Evolutionary conservation across 2,797 vertebrate genomes (phyloP).

Genomic region (Ambastaia sidthimunki): DNA sequence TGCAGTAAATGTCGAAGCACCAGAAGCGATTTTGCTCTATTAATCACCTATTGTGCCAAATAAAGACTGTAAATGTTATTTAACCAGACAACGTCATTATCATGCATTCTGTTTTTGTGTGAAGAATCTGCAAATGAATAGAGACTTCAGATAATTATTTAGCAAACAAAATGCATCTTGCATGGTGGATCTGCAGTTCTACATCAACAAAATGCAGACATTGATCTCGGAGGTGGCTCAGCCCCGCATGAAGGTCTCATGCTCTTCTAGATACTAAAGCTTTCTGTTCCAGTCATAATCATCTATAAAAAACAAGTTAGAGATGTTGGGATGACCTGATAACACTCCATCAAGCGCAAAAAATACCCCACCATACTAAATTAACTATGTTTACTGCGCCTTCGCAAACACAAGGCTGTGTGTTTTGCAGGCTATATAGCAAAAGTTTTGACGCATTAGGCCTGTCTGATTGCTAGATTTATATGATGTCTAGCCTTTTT

Average conservation of each 20-base stretch:
- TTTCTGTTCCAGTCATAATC: slow-evolving; percentile 73
- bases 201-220: slow-evolving; percentile 76
- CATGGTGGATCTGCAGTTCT: slow-evolving; percentile 72
- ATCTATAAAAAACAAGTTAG: slow-evolving; percentile 77
- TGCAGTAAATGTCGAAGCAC: slow-evolving; percentile 24
- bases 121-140: slow-evolving; percentile 77
- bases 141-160: slow-evolving; percentile 67
- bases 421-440: slow-evolving; percentile 33
- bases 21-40: slow-evolving; percentile 55
- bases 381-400: slow-evolving; percentile 70
- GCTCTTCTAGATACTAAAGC: slow-evolving; percentile 70
- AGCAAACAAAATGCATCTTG: slow-evolving; percentile 77
- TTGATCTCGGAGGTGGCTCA: slow-evolving; percentile 74
- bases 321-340: slow-evolving; percentile 66
- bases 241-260: slow-evolving; percentile 75
- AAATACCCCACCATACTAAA: slow-evolving; percentile 70
- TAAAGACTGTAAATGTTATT: slow-evolving; percentile 68
- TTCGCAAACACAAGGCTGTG: slow-evolving; percentile 56
- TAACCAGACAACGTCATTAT: slow-evolving; percentile 64
- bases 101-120: slow-evolving; percentile 70
- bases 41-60: slow-evolving; percentile 71
- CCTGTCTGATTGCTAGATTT: slow-evolving; percentile 10
- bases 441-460: slow-evolving; percentile 1
- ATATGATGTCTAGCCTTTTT: background rate
- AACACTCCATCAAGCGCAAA: slow-evolving; percentile 57